Evolutionary conservation across 2,888 invertebrate species (phyloP).

Genomic region (Branchipolynoe longqiensis): DNA sequence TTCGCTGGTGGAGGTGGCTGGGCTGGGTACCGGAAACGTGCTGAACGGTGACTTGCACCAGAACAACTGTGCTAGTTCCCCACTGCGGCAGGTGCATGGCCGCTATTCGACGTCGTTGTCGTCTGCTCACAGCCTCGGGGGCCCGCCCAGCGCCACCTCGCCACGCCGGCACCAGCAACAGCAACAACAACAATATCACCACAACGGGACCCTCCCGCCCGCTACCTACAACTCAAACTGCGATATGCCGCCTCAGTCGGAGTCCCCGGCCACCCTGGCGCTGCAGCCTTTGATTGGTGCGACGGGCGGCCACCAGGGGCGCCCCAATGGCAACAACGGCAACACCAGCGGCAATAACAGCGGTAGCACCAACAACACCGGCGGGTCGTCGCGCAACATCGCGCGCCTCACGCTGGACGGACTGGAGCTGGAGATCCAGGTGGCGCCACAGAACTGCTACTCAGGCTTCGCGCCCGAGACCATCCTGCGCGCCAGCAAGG

Average conservation of each 20-base stretch:
- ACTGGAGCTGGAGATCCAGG: slow-evolving; percentile 41
- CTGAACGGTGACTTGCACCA: slow-evolving; percentile 20
- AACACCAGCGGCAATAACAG: not conserved
- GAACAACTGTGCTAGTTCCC: not conserved
- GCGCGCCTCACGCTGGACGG: slow-evolving; percentile 43
- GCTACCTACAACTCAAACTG: no score
- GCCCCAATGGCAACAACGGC: not conserved
- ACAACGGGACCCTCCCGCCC: slow-evolving; percentile 32
- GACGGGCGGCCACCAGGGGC: not conserved
- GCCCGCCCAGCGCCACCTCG: not conserved
- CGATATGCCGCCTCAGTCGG: not conserved
- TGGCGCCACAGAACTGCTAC: slow-evolving; percentile 49
- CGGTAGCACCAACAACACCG: not conserved
- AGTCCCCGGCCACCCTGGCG: not conserved
- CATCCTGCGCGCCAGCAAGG: slow-evolving; percentile 42
- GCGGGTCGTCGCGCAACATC: slow-evolving; percentile 8
- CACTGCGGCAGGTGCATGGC: not conserved
- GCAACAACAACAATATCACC: not conserved
- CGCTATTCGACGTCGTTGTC: slow-evolving; percentile 8
- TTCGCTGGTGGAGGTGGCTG: not conserved
- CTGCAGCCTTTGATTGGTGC: not conserved
- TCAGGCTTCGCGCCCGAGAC: slow-evolving; percentile 48
- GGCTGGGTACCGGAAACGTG: not conserved
- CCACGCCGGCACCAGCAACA: not conserved
- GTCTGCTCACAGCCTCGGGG: not conserved